These are phyloP conservation scores for Schizothorax lantsangensis DNA, from an alignment of 2,797 vertebrate genomes.

Conservation along the genomic window DNA sequence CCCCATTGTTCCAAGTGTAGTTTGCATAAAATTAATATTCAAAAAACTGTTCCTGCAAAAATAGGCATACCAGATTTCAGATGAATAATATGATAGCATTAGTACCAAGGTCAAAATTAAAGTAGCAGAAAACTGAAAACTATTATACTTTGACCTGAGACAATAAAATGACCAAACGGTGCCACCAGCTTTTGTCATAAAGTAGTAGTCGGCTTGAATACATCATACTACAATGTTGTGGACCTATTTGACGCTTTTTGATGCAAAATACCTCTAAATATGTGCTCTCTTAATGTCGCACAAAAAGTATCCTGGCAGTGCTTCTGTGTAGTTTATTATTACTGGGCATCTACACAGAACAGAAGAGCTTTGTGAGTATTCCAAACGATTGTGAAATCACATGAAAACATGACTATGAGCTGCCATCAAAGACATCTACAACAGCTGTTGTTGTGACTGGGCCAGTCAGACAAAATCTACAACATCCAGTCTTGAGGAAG, in stretches of 20 bases:
- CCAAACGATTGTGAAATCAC: conserved; percentile 5
- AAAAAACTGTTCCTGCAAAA: conserved; percentile 31
- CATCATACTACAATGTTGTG: neutral
- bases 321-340: conserved; percentile 14
- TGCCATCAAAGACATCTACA: neutral
- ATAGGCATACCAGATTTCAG: neutral
- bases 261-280: neutral
- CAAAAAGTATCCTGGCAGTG: neutral
- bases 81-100: conserved; percentile 28
- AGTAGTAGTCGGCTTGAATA: neutral
- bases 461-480: conserved; percentile 7
- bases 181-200: neutral
- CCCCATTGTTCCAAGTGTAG: conserved; percentile 23
- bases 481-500: neutral
- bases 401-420: neutral
- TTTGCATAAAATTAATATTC: conserved; percentile 36
- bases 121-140: conserved; percentile 12
- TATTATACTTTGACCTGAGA: neutral
- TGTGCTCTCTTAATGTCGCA: neutral
- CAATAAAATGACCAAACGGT: neutral
- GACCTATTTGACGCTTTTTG: neutral
- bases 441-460: conserved; percentile 21
- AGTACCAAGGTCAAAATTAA: conserved; percentile 37
- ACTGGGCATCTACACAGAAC: neutral
- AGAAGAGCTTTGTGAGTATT: conserved; percentile 7